These are phyloP conservation scores for Phataginus tricuspis DNA, from an alignment of 2,797 vertebrate species.

Conservation along the genomic window DNA sequence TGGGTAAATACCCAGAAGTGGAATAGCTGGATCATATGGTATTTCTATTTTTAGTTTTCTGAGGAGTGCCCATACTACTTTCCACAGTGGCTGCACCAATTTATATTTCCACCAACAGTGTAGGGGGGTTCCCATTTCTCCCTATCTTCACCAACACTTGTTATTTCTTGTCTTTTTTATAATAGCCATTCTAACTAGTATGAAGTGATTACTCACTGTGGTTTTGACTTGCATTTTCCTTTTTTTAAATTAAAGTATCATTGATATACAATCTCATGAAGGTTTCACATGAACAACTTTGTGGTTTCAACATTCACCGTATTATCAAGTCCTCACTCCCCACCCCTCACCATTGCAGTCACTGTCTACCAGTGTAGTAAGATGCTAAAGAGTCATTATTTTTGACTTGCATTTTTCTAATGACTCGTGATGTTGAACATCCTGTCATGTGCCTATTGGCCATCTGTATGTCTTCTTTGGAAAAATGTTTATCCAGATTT, in stretches of 20 bases:
- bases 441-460: neutral
- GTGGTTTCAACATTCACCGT: too few species aligned
- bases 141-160: neutral
- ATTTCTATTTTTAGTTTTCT: neutral
- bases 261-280: too few species aligned
- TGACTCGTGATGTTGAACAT: neutral
- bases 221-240: neutral
- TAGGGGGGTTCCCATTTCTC: neutral
- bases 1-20: neutral
- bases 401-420: neutral
- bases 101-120: neutral
- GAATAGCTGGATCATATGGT: neutral
- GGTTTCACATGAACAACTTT: too few species aligned
- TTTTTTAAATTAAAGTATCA: too few species aligned
- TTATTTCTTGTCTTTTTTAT: neutral
- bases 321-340: too few species aligned
- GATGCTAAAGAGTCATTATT: neutral
- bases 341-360: too few species aligned
- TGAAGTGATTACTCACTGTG: neutral
- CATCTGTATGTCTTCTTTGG: neutral
- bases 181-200: neutral
- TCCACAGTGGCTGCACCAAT: neutral
- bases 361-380: too few species aligned
- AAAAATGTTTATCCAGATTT: neutral
- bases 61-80: neutral